Percentiles rank a stretch among this genome's conserved stretches.
These are phyloP conservation scores for Ariopsis seemanni DNA, from an alignment of 2,113 vertebrate genomes.

Conservation along the genomic window DNA sequence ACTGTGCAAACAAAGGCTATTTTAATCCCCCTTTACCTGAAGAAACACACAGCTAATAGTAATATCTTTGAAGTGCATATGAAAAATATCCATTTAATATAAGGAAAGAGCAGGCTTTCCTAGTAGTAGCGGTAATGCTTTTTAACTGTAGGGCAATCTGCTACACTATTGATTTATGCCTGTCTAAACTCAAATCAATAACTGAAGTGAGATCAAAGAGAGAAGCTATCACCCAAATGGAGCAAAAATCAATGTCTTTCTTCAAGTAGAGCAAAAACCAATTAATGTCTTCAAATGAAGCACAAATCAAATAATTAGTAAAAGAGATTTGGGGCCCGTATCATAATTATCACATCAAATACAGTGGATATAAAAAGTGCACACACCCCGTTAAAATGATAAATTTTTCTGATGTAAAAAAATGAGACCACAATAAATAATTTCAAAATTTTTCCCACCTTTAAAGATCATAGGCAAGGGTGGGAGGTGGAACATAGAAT, in stretches of 20 bases:
- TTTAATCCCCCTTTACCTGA: background rate
- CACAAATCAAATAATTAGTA: background rate
- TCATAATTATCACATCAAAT: no score
- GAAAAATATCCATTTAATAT: background rate
- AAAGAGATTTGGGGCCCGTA: background rate
- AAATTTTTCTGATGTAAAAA: no score
- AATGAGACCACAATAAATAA: no score
- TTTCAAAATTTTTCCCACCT: no score
- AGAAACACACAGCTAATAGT: background rate
- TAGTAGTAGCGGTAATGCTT: background rate
- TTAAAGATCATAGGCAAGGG: no score
- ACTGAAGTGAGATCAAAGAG: background rate
- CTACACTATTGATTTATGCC: background rate
- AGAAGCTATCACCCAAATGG: background rate
- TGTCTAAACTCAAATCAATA: background rate
- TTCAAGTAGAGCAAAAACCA: background rate
- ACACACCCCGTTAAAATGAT: no score
- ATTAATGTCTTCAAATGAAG: background rate
- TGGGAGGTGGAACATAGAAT: no score
- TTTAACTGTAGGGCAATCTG: background rate
- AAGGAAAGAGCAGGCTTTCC: background rate
- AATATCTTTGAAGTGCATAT: background rate
- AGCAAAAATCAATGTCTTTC: background rate
- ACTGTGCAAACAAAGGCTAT: background rate
- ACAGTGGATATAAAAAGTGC: no score